Percentiles rank a stretch among this genome's conserved stretches.
Evolutionary conservation across 2,113 vertebrate species (phyloP).

Genomic region (Zootoca vivipara): DNA sequence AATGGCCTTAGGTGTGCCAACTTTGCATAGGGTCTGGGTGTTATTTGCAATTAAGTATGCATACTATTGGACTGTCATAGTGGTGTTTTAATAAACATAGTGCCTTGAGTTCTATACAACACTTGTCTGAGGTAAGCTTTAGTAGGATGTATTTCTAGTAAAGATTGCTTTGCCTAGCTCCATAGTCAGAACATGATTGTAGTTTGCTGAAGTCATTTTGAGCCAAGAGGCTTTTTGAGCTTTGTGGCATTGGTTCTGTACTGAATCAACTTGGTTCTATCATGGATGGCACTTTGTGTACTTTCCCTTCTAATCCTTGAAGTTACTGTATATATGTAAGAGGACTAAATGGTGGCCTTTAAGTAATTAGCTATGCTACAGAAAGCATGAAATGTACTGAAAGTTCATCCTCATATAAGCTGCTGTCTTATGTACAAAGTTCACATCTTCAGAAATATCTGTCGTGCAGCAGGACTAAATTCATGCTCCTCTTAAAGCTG

Average conservation of each 20-base stretch:
- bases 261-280: not conserved
- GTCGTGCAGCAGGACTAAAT: not conserved
- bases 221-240: not conserved
- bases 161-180: too few species aligned
- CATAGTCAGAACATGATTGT: accelerated
- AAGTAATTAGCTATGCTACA: not conserved
- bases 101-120: not conserved
- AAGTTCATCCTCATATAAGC: not conserved
- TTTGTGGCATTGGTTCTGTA: not conserved
- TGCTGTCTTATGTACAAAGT: not conserved
- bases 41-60: not conserved
- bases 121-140: too few species aligned
- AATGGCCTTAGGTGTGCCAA: not conserved
- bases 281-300: not conserved
- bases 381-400: not conserved
- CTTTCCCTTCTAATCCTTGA: not conserved
- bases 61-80: not conserved
- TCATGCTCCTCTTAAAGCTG: not conserved
- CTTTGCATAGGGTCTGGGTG: not conserved
- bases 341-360: not conserved
- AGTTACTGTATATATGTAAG: not conserved
- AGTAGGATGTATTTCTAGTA: too few species aligned
- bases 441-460: not conserved
- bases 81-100: not conserved
- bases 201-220: accelerated